Evolutionary conservation across 2,888 invertebrate genomes (phyloP).

Genomic region (Halocaridina rubra): DNA sequence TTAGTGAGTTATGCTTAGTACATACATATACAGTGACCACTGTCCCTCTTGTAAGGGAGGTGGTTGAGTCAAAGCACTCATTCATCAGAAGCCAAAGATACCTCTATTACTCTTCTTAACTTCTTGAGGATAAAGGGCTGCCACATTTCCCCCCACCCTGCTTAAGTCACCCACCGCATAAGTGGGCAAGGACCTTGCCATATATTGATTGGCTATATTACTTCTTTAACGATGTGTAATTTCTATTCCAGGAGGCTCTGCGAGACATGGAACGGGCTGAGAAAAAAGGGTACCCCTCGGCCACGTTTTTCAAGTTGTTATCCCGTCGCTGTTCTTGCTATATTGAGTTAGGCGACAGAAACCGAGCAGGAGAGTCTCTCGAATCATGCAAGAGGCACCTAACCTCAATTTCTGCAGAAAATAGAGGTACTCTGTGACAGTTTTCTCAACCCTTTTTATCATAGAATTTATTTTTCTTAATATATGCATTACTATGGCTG

Average conservation of each 20-base stretch:
- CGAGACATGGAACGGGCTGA: slow-evolving; percentile 43
- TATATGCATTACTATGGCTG: neutral
- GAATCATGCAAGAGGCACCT: slow-evolving; percentile 1
- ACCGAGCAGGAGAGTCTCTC: neutral
- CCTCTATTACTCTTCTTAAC: too few species aligned
- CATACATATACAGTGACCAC: too few species aligned
- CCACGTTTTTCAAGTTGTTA: slow-evolving; percentile 28
- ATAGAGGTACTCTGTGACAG: neutral
- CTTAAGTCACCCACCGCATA: too few species aligned
- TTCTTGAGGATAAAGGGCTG: too few species aligned
- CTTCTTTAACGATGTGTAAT: too few species aligned
- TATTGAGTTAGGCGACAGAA: slow-evolving; percentile 1
- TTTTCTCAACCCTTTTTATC: neutral
- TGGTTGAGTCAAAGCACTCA: too few species aligned
- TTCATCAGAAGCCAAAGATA: too few species aligned
- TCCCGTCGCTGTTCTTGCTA: slow-evolving; percentile 22
- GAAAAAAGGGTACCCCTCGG: slow-evolving; percentile 19
- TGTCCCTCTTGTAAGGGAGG: too few species aligned
- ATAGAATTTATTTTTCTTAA: neutral
- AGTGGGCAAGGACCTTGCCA: too few species aligned
- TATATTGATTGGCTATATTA: too few species aligned
- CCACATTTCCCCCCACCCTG: too few species aligned
- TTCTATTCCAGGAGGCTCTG: slow-evolving; percentile 48
- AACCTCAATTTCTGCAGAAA: neutral
- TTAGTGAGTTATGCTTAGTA: too few species aligned